Evolutionary conservation across 2,888 invertebrate species (phyloP).

Genomic region (Osedax fenrisi): DNA sequence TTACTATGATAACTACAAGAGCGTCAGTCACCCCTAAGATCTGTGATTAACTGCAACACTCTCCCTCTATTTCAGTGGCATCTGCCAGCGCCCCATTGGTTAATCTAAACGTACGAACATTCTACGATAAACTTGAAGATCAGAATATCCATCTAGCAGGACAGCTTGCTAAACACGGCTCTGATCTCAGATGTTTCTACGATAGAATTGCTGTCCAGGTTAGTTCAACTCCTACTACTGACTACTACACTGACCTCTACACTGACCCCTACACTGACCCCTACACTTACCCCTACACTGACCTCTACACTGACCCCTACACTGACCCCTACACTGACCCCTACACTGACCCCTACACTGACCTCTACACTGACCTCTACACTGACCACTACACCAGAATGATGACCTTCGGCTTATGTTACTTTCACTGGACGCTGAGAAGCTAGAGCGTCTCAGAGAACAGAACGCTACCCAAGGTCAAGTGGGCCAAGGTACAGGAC

Average conservation of each 20-base stretch:
- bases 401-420: not conserved
- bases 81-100: not conserved
- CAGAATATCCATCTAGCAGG: constrained; percentile 48
- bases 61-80: not conserved
- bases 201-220: constrained; percentile 40
- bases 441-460: not conserved
- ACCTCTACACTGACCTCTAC: no score
- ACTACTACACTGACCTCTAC: no score
- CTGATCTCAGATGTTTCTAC: constrained; percentile 45
- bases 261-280: no score
- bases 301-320: no score
- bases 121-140: constrained; percentile 48
- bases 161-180: constrained; percentile 45
- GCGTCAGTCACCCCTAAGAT: no score
- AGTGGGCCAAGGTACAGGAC: not conserved
- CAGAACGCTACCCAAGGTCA: no score
- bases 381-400: constrained; percentile 15
- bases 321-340: no score
- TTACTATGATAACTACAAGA: no score
- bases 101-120: constrained; percentile 46
- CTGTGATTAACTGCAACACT: no score
- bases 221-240: no score
- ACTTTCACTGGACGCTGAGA: not conserved
- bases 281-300: no score
- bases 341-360: no score